These are phyloP conservation scores for Steromphala cineraria DNA, from an alignment of 2,888 invertebrate genomes.

Conservation along the genomic window DNA sequence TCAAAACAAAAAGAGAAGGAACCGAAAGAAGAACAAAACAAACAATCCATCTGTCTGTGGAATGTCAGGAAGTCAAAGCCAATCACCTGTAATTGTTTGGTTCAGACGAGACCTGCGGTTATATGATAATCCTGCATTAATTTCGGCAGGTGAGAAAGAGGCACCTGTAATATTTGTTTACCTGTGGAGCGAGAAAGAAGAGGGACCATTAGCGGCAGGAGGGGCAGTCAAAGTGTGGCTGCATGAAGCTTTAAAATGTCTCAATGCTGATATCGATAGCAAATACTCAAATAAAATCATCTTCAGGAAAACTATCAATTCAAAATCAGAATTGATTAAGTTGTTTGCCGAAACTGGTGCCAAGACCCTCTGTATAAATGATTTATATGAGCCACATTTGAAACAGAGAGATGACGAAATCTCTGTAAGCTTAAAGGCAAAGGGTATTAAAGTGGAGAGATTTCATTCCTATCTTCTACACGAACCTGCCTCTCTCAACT, in stretches of 20 bases:
- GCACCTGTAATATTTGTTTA: slow-evolving; percentile 47
- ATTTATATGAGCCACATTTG: slow-evolving; percentile 52
- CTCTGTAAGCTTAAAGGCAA: slow-evolving; percentile 32
- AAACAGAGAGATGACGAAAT: slow-evolving; percentile 53
- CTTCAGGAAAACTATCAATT: slow-evolving; percentile 42
- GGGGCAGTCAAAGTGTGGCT: slow-evolving; percentile 59
- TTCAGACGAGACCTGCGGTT: slow-evolving; percentile 50
- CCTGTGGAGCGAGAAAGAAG: slow-evolving; percentile 50
- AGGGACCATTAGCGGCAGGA: slow-evolving; percentile 51
- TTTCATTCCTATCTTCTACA: slow-evolving; percentile 51
- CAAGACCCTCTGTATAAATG: slow-evolving; percentile 45
- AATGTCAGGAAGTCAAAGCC: background rate
- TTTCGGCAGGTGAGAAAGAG: slow-evolving; percentile 37
- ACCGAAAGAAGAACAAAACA: background rate
- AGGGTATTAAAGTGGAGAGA: slow-evolving; percentile 42
- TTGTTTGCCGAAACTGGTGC: slow-evolving; percentile 44
- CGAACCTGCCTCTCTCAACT: slow-evolving; percentile 48
- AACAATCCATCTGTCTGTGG: background rate
- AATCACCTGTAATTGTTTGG: slow-evolving; percentile 50
- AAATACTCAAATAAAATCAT: slow-evolving; percentile 44
- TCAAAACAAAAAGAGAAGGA: slow-evolving; percentile 29
- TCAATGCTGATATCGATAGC: slow-evolving; percentile 37
- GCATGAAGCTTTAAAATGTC: slow-evolving; percentile 45
- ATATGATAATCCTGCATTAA: slow-evolving; percentile 55
- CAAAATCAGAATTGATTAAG: slow-evolving; percentile 30